Conservation (phyloP, 2,113 vertebrate genomes). For the Naja naja region DNA sequence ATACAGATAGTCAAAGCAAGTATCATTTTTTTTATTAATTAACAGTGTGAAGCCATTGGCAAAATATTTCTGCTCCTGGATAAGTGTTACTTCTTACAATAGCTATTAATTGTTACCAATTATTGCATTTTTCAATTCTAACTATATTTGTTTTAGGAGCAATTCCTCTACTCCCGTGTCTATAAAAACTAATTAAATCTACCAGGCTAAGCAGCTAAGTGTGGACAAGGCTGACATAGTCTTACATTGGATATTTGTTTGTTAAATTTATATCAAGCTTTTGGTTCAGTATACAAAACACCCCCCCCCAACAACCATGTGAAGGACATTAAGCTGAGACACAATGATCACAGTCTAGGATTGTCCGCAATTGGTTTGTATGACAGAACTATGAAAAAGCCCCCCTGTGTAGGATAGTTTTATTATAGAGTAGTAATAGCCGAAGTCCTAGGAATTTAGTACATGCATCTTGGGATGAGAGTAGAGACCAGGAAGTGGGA, state of each 20-base stretch:
- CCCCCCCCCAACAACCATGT: background rate
- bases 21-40: background rate
- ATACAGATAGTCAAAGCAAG: background rate
- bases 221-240: background rate
- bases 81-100: background rate
- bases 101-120: background rate
- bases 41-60: background rate
- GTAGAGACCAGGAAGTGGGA: background rate
- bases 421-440: background rate
- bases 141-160: background rate
- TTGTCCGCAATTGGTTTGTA: background rate
- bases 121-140: background rate
- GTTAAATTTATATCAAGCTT: background rate
- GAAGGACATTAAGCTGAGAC: background rate
- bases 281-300: background rate
- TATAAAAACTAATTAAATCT: background rate
- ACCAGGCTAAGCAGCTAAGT: background rate
- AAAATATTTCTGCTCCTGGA: background rate
- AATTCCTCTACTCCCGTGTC: background rate
- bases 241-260: background rate
- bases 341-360: background rate
- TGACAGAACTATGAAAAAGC: background rate
- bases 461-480: background rate
- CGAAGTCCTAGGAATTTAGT: background rate
- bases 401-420: background rate